Evolutionary conservation across 2,888 invertebrate genomes (phyloP), one percentile per base, ranked within the genome.

Genomic region (Cenopis cana): DNA sequence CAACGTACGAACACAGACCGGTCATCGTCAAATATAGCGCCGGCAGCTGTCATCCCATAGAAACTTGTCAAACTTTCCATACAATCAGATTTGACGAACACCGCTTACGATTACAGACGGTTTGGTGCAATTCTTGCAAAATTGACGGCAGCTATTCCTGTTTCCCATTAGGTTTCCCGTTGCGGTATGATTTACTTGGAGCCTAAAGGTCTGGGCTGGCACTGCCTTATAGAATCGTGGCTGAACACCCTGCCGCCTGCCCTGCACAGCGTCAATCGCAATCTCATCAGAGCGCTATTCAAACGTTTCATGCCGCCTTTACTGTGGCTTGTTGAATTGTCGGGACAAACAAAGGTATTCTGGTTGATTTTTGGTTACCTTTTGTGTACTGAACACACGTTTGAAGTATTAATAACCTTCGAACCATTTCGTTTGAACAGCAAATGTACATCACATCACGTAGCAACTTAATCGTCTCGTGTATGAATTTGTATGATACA

Each of bases 141-240:
- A 29, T 46, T 10, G 5, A 29, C 10, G 11, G 4, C 46, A 46
- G 0, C 0, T 20, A 36, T 46, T 29, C 2, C 17, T 50, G 9
- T 67, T 36, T 38, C 17, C 9, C 36, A 20, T 75, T 59, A 96
- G 91, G 97, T 99, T 1, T 98, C 98, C 0, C 95, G 99, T 46
- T 98, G 98, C 86, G 99, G 99, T 54, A 99, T 99, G 98, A 98
- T 99, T 79, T 99, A 98, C 86, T 95, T 99, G 95, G 98, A 99
- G 85, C 98, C 98, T 0, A 93, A 94, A 38, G 96, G 97, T 0
- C 93, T 99, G n/a, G 98, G 99, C 8, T 99, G 99, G 99, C 95
- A 97, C 77, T 97, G 98, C 0, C 86, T 99, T 49, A 84, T 98
- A 41, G 93, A 95, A 73, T 98, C 98, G 0, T 99, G 98, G 97